phyloP scores from a whole-genome alignment of 1,140 invertebrate genomes.

The Globodera rostochiensis region DNA sequence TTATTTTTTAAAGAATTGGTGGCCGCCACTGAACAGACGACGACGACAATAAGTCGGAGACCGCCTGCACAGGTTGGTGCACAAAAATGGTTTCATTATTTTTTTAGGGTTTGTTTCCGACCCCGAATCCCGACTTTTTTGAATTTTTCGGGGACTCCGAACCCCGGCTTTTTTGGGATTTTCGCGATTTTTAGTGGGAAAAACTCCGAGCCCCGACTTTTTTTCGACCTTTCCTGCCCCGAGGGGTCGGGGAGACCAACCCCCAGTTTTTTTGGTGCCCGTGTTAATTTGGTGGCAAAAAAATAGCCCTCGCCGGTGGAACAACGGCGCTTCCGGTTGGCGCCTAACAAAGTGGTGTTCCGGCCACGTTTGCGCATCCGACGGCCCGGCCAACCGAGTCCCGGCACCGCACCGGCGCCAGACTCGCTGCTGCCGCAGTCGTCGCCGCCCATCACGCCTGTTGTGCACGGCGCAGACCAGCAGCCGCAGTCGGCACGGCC shows the following conservation, averaged over 20 bases:
- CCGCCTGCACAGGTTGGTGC: constrained; percentile 37
- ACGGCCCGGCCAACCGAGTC: constrained; percentile 36
- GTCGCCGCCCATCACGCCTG: constrained; percentile 1
- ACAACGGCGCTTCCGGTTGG: constrained; percentile 46
- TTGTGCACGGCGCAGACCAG: constrained; percentile 14
- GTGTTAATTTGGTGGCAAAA: neutral
- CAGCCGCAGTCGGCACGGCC: neutral
- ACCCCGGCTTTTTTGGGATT: neutral
- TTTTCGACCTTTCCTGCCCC: neutral
- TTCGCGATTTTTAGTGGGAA: no score
- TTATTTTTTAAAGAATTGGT: constrained; percentile 10
- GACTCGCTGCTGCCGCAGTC: neutral
- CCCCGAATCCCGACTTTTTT: no score
- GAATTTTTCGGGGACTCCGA: neutral
- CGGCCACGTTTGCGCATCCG: constrained; percentile 47
- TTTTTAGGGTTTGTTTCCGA: neutral
- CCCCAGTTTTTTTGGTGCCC: no score
- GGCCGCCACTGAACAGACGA: neutral
- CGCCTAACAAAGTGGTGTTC: constrained; percentile 47
- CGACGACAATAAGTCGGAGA: constrained; percentile 25
- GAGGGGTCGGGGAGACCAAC: no score
- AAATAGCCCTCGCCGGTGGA: neutral
- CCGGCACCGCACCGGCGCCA: neutral
- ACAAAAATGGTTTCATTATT: neutral
- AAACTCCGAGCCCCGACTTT: no score